Percentiles rank a stretch among this genome's conserved stretches.
phyloP scores from a whole-genome alignment of 2,797 vertebrate genomes.

The Clarias fuscus region DNA sequence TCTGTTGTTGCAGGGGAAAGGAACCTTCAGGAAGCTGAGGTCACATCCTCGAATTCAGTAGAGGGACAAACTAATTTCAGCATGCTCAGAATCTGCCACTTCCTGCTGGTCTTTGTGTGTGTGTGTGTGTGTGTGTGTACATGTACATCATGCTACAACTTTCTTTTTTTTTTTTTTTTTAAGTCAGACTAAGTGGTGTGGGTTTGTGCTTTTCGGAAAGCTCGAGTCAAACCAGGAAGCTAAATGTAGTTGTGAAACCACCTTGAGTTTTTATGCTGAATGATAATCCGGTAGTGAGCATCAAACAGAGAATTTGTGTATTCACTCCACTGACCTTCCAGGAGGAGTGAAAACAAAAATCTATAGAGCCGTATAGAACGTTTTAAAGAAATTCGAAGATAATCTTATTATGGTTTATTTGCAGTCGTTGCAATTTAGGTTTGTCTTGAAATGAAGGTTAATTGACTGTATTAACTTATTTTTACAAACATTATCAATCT shows the following conservation, averaged over 20 bases:
- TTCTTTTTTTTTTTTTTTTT: background rate
- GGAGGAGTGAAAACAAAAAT: background rate
- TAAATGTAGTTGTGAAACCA: background rate
- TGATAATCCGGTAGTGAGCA: background rate
- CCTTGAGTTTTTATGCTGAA: background rate
- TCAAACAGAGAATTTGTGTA: background rate
- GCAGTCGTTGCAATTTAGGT: background rate
- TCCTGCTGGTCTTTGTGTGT: constrained; percentile 45
- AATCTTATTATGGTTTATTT: background rate
- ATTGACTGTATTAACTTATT: background rate
- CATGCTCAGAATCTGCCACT: constrained; percentile 18
- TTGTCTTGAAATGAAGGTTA: background rate
- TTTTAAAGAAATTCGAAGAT: background rate
- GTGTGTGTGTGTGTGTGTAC: background rate
- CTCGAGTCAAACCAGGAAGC: background rate
- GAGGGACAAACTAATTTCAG: constrained; percentile 52
- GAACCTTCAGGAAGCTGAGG: constrained; percentile 66
- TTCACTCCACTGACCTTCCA: background rate
- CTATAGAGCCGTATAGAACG: background rate
- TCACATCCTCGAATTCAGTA: constrained; percentile 73
- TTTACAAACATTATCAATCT: background rate
- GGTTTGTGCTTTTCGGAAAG: background rate
- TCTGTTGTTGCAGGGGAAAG: constrained; percentile 23
- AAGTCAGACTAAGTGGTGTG: constrained; percentile 5
- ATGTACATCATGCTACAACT: background rate